Base-by-base conservation (phyloP, 2,888 invertebrate species). In the Celastrina argiolus region DNA sequence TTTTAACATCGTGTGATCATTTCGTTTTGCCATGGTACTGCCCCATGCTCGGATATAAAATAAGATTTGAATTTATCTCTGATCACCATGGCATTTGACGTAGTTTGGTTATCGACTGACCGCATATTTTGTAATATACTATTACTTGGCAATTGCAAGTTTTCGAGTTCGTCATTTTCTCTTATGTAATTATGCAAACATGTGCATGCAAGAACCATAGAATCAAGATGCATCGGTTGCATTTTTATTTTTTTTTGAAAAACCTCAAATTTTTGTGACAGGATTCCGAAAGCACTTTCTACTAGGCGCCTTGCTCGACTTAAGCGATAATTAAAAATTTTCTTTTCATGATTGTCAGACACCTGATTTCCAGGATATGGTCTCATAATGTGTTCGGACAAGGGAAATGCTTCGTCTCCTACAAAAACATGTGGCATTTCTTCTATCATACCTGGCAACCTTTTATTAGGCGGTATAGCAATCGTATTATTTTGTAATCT, bases 371-470 rank as follows among this genome's bases (percentile, higher is more conserved):
- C 67, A 28, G 65, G 39, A 65, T 26, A 65, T n/a, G 65, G 65
- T 65, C 65, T 56, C 65, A 65, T 65, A 26, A 65, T 65, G 22
- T 65, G 22, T 56, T 65, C 16, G 8, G n/a, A n/a, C 28, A 65
- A n/a, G 3, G 65, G 72, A 65, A 77, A 77, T 34, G 74, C 76
- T 68, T 75, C 74, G 64, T 77, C 76, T 4, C 71, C 76, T 18
- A 77, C 74, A 66, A 78, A 70, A 67, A 75, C 75, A 70, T 74
- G 67, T 31, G 78, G 78, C 39, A 70, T 36, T 69, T 31, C 8
- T 22, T 56, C 64, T 67, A 69, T 72, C 59, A 71, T 75, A 65
- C 73, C 74, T 58, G 75, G 74, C 56, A 75, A 70, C 14, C 63
- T 14, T 68, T 71, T 71, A 69, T 71, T 71, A 68, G 68, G 68